Evolutionary conservation across 2,888 invertebrate species (phyloP).

Genomic region (Balanococcus diminutus): DNA sequence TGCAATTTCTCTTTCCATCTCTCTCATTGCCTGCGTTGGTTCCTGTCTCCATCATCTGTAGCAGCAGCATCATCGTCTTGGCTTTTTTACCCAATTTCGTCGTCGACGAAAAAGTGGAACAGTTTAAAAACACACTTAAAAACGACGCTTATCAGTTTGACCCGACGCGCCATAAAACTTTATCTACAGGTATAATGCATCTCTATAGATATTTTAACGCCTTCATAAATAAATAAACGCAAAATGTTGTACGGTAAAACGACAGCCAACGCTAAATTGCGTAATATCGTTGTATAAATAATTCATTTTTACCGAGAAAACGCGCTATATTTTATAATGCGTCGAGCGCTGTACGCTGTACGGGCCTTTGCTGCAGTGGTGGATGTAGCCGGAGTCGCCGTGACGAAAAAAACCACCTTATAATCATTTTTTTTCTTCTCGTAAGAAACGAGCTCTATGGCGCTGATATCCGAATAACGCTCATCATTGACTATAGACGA

Average conservation of each 20-base stretch:
- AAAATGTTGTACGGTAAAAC: background rate
- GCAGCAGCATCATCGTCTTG: background rate
- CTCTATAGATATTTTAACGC: slow-evolving; percentile 47
- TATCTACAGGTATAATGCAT: slow-evolving; percentile 44
- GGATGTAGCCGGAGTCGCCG: background rate
- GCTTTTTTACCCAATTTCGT: background rate
- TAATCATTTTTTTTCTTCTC: background rate
- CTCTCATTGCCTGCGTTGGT: background rate
- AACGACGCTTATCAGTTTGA: slow-evolving; percentile 22
- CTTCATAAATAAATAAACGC: slow-evolving; percentile 52
- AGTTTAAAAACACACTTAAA: slow-evolving; percentile 22
- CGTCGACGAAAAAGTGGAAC: slow-evolving; percentile 4
- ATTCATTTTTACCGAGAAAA: slow-evolving; percentile 47
- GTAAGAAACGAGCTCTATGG: too few relatives aligned
- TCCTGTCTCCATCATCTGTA: too few relatives aligned
- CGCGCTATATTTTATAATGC: slow-evolving; percentile 36
- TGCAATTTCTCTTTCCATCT: background rate
- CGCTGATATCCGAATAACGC: background rate
- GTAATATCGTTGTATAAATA: slow-evolving; percentile 53
- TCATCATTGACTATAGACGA: background rate
- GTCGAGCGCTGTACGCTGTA: background rate
- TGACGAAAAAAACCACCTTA: too few relatives aligned
- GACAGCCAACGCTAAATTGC: slow-evolving; percentile 45
- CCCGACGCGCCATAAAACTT: slow-evolving; percentile 38
- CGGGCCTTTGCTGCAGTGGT: too few relatives aligned